These are phyloP conservation scores for Syngnathus scovelli DNA, from an alignment of 2,113 vertebrate species.

Conservation along the genomic window DNA sequence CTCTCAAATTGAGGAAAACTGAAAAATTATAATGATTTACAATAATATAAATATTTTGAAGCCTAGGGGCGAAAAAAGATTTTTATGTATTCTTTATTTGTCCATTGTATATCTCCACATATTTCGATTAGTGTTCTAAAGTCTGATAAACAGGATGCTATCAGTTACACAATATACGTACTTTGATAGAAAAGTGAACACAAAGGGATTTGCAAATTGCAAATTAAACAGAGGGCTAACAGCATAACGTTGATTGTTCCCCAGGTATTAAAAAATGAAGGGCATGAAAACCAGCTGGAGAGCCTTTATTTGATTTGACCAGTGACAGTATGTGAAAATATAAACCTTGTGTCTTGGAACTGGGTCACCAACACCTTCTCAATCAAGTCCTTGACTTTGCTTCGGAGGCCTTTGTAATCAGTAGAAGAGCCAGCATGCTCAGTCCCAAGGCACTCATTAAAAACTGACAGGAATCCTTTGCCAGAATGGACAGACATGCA, in stretches of 20 bases:
- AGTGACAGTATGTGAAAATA: not conserved
- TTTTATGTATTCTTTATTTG: not conserved
- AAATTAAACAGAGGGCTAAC: not conserved
- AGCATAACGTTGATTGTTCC: not conserved
- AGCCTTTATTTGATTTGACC: not conserved
- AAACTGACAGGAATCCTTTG: constrained; percentile 3
- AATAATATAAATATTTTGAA: not conserved
- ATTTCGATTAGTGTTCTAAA: not conserved
- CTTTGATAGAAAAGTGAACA: not conserved
- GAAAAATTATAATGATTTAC: too few relatives aligned
- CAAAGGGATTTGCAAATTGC: not conserved
- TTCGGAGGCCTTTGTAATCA: constrained; percentile 1
- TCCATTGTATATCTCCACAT: not conserved
- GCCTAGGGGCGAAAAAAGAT: not conserved
- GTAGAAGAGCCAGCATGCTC: constrained; percentile 5
- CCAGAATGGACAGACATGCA: not conserved
- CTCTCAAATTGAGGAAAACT: not conserved
- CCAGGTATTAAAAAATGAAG: not conserved
- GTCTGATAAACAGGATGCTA: not conserved
- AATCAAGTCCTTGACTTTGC: constrained; percentile 1
- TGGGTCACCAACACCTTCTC: not conserved
- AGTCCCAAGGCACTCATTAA: constrained; percentile 12
- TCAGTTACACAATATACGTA: not conserved
- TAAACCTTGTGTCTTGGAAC: not conserved
- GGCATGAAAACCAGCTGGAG: not conserved